Evolutionary conservation across 2,888 invertebrate genomes (phyloP), one percentile per base, ranked within the genome.

Genomic region (Cephus rjabovi): DNA sequence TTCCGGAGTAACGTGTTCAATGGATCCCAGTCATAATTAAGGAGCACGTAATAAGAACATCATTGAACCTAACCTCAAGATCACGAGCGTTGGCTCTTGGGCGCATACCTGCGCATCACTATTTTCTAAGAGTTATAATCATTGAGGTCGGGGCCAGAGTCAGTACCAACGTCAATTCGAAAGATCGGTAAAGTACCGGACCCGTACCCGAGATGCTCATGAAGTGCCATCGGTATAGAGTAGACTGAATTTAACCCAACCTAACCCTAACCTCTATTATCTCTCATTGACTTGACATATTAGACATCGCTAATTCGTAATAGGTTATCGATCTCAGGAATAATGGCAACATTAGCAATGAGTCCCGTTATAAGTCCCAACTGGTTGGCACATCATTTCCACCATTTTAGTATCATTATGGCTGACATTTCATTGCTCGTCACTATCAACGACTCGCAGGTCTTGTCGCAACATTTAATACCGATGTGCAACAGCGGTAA

Each of bases 111-210:
- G 56, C 23, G 9, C 56, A 56, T 15, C 56, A 23, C 56, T 23
- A 56, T 83, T 83, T 79, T 56, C 80, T 74, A 81, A 87, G 87
- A 89, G 85, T 89, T 89, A 88, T 86, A 87, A 86, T 87, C 86
- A 88, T 89, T 87, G 86, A 85, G 87, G 85, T 89, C 86, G 84
- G 84, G 85, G 84, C 82, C 56, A 56, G 56, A 56, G 56, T 56
- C 23, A 56, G 56, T 56, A 56, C 23, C 23, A 56, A 9, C 56
- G 23, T 23, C 23, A 23, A 23, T 9, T 56, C 56, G 23, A 56
- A 56, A 9, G 56, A 56, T 56, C 23, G 23, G 56, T 23, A 40
- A 40, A 40, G 15, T 56, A 23, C 23, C 23, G 56, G 23, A 56
- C 23, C 40, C 15, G 40, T 56, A 4, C 40, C 56, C 2, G 23